A percentile compares a stretch with the other conserved stretches of the same genome.
Evolutionary conservation across 37 sponge, comb jelly and placozoan species (phyloP).

Genomic region (Halichondria panicea): DNA sequence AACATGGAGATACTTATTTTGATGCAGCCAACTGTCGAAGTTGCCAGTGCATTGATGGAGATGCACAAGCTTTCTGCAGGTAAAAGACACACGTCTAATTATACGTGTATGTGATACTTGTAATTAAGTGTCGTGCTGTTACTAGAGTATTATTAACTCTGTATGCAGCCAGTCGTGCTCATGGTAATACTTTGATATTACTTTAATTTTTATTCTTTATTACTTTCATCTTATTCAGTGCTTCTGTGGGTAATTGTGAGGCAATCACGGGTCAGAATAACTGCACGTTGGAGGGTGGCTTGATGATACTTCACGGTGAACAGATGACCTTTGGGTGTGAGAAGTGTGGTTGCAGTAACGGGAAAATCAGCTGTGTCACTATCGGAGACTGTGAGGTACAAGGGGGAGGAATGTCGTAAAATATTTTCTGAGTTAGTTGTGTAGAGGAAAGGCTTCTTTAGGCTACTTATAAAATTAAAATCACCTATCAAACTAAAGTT

Average conservation of each 20-base stretch:
- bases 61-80: slow-evolving; percentile 21
- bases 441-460: too few relatives aligned
- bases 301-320: not conserved
- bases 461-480: too few relatives aligned
- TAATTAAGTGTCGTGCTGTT: too few relatives aligned
- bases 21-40: slow-evolving; percentile 30
- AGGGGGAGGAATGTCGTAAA: too few relatives aligned
- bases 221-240: slow-evolving; percentile 3
- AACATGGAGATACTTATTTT: slow-evolving; percentile 22
- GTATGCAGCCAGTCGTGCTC: too few relatives aligned
- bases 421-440: too few relatives aligned
- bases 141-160: too few relatives aligned
- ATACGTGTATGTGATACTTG: too few relatives aligned
- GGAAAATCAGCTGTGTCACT: slow-evolving; percentile 8
- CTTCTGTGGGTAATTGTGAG: not conserved
- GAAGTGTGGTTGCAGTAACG: slow-evolving; percentile 20
- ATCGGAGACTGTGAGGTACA: slow-evolving; percentile 4
- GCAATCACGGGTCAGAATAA: not conserved
- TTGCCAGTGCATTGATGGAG: slow-evolving; percentile 24
- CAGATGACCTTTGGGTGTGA: not conserved
- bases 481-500: too few relatives aligned
- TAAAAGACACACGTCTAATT: too few relatives aligned
- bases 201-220: too few relatives aligned
- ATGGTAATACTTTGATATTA: too few relatives aligned
- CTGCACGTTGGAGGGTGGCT: slow-evolving; percentile 13